Base-by-base conservation (phyloP, 35 echinoderm and acorn worm genomes). In the Ophioderma brevispina region DNA sequence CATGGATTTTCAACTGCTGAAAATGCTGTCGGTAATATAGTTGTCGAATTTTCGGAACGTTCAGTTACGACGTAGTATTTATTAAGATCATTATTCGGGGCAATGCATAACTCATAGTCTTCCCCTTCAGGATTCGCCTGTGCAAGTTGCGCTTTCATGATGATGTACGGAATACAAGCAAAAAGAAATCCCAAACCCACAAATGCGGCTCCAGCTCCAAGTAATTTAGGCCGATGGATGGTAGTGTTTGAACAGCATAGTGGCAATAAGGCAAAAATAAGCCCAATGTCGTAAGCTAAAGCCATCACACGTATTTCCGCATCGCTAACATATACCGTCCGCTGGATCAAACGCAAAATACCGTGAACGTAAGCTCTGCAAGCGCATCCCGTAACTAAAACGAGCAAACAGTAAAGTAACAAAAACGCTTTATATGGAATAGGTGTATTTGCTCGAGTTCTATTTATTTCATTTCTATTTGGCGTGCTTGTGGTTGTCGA, bases 91-190 rank as follows among this genome's bases (percentile, higher is more conserved):
- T 33, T 15, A 31, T 63, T 23, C 36, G 31, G 36, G 23, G 28
- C 55, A 32, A 85, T 59, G 43, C 33, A 85, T 19, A 35, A 64
- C 31, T 33, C 63, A 70, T 38, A 64, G n/a, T 19, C 25, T 31
- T 4, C 33, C 13, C 14, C 50, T 33, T 46, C 81, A 64, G 28
- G 31, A 59, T 37, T 37, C 46, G 83, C 70, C 25, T 34, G 32
- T 10, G 13, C 35, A 35, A 63, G 63, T 35, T 70, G 59, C 13
- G 83, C 36, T 3, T 55, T 34, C 32, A 75, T 37, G 1, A 85
- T 85, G 21, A 85, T 31, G 28, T 85, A 85, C 37, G 83, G 83
- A 64, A 85, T 64, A 59, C 83, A 85, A 0, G 63, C 83, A 64
- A 85, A 4, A 0, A 85, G 52, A 15, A 85, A 37, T 32, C 83